Percentiles rank a stretch among this genome's conserved stretches.
Conservation (phyloP, 2,888 invertebrate species). For the Megalurothrips usitatus region DNA sequence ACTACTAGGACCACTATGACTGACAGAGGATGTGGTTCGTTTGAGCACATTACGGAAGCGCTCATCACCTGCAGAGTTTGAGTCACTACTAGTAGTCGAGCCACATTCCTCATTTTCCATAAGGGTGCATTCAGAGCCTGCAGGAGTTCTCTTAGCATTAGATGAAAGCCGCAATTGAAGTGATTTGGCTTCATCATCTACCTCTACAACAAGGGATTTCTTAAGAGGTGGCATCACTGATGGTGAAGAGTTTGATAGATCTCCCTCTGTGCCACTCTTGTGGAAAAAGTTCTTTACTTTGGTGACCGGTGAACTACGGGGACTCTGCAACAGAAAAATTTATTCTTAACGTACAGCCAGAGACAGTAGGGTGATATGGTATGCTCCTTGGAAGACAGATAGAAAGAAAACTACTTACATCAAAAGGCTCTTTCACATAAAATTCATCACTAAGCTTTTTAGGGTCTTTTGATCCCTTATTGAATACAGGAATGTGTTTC, state of each 20-base stretch:
- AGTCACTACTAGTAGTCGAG: slow-evolving; percentile 2
- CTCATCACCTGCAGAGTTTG: slow-evolving; percentile 16
- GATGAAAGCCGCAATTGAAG: background rate
- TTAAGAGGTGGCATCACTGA: background rate
- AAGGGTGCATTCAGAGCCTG: background rate
- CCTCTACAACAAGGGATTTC: slow-evolving; percentile 7
- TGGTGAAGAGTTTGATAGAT: background rate
- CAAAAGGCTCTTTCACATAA: slow-evolving; percentile 45
- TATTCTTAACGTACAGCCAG: slow-evolving; percentile 31
- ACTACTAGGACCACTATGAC: background rate
- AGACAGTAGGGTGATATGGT: slow-evolving; percentile 31
- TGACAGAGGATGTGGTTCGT: background rate
- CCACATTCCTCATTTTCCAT: background rate
- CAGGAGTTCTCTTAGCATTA: background rate
- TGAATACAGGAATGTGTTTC: slow-evolving; percentile 66
- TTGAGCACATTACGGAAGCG: slow-evolving; percentile 10
- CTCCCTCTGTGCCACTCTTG: background rate
- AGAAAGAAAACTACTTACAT: slow-evolving; percentile 43
- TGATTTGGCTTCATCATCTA: background rate
- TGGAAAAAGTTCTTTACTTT: slow-evolving; percentile 3
- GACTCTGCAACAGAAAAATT: slow-evolving; percentile 39
- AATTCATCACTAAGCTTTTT: slow-evolving; percentile 39
- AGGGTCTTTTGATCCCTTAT: slow-evolving; percentile 54
- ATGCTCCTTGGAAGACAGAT: background rate
- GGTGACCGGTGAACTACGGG: slow-evolving; percentile 39